phyloP scores from a whole-genome alignment of 2,888 invertebrate species.

The Laspeyria flexula region DNA sequence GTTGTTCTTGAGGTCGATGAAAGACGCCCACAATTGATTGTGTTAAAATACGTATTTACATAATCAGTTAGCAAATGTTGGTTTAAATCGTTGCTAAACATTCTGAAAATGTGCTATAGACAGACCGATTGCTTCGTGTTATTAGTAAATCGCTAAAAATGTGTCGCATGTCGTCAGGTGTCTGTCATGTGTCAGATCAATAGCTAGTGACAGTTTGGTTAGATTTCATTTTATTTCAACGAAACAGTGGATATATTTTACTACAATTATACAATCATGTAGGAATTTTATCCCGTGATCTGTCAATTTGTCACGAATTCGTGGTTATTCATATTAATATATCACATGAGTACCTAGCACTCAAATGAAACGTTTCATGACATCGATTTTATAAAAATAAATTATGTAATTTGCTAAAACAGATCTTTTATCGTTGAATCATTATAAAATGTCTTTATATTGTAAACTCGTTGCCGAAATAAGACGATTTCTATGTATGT shows the following conservation, averaged over 20 bases:
- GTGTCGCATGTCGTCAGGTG: not conserved
- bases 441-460: too few species aligned
- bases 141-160: not conserved
- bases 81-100: not conserved
- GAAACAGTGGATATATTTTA: not conserved
- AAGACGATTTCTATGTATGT: too few species aligned
- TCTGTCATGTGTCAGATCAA: slow-evolving; percentile 20
- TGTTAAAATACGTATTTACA: not conserved
- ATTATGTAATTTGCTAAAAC: too few species aligned
- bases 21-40: too few species aligned
- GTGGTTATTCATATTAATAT: not conserved
- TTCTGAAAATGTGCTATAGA: not conserved
- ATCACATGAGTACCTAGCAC: not conserved
- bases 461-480: too few species aligned
- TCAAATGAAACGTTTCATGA: too few species aligned
- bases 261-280: not conserved
- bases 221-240: not conserved
- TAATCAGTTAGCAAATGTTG: not conserved
- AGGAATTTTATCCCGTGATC: not conserved
- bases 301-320: not conserved
- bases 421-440: too few species aligned
- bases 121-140: not conserved
- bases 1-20: too few species aligned
- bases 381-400: not conserved
- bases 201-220: not conserved